Base-by-base conservation (phyloP, 1,140 invertebrate species). In the Heliconius nattereri region DNA sequence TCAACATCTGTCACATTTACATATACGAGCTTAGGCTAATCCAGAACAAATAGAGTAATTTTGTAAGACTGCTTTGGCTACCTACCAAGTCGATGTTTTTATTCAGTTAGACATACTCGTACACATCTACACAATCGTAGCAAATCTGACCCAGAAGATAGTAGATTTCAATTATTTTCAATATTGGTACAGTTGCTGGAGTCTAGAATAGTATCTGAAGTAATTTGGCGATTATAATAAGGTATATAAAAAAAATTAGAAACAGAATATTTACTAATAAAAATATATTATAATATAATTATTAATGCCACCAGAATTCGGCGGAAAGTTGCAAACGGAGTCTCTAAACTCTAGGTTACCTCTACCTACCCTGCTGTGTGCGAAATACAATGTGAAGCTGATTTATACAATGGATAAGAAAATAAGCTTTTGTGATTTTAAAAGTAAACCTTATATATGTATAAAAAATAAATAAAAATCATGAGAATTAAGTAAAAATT, bases 1-100 rank as follows among this genome's bases (percentile, higher is more conserved):
- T 66, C 23, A 66, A 66, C 60, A 66, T 66, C 60, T 26, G 60
- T 66, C 60, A 29, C 23, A 66, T 66, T 66, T 66, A 66, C 60
- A 66, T 66, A 66, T 1, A 29, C 23, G 23, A 66, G 60, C 60
- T 66, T 16, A 29, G 60, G 60, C 5, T 60, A 66, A 66, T 66
- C 60, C 23, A 16, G 26, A 6, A 66, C 60, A 29, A 60, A 29
- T 29, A 66, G 60, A 13, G 23, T 7, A 29, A 29, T 66, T 66
- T 26, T 66, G 60, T 29, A 66, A 66, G 11, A 29, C n/a, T 26
- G n/a, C 7, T n/a, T 66, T 66, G 60, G 60, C 60, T 13, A 66
- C 11, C 60, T 16, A 66, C 60, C 60, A 66, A 66, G 26, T 29
- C 60, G 0, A 66, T 26, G 3, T 66, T 66, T 66, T 66, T 26